Conservation (phyloP, 2,797 vertebrate genomes). For the Botia kubotai region DNA sequence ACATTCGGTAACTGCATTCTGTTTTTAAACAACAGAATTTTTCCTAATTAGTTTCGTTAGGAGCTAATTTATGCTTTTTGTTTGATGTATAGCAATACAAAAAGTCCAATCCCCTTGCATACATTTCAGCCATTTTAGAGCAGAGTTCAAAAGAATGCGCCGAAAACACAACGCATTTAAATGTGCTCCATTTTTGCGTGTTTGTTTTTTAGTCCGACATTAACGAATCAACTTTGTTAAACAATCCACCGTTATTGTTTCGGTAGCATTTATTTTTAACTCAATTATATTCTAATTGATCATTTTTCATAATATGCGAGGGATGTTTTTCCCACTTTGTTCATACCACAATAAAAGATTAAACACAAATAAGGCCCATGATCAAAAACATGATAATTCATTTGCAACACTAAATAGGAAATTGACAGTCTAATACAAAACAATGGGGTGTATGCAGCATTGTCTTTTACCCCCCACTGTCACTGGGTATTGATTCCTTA, state of each 20-base stretch:
- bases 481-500: conserved; percentile 57
- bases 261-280: conserved; percentile 81
- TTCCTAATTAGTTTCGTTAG: conserved; percentile 77
- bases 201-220: conserved; percentile 78
- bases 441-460: conserved; percentile 66
- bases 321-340: conserved; percentile 79
- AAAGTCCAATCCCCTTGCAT: conserved; percentile 70
- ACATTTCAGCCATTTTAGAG: conserved; percentile 75
- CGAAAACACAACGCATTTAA: conserved; percentile 76
- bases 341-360: conserved; percentile 78
- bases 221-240: conserved; percentile 84
- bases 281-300: conserved; percentile 82
- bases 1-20: conserved; percentile 71
- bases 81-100: conserved; percentile 80
- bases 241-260: conserved; percentile 79
- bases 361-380: conserved; percentile 79
- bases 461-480: conserved; percentile 70
- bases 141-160: conserved; percentile 82
- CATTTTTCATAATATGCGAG: conserved; percentile 77
- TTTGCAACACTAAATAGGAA: conserved; percentile 76
- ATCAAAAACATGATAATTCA: conserved; percentile 86
- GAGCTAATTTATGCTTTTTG: conserved; percentile 77
- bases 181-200: conserved; percentile 79
- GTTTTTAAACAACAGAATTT: conserved; percentile 83
- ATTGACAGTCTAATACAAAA: conserved; percentile 77